Base-by-base conservation (phyloP, 92 coral and sea anemone species). In the Paramuricea clavata region DNA sequence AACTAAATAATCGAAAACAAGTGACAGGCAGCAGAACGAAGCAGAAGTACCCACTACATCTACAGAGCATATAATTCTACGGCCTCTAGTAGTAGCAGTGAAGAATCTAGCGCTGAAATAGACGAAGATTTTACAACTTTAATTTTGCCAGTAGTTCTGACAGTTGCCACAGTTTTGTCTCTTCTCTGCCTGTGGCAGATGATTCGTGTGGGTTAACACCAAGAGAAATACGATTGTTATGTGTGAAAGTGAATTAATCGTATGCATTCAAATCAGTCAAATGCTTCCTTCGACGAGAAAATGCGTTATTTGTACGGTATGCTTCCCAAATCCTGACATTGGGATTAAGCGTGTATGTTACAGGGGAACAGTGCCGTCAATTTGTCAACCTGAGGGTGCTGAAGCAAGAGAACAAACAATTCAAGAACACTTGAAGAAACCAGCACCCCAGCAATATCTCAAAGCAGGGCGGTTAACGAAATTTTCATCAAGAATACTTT, bases 331-430 rank as follows among this genome's bases (percentile, higher is more conserved):
- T 73, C 78, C 57, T 73, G 57, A 50, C 33, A 36, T 39, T 39
- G 78, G 33, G 26, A 73, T n/a, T n/a, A n/a, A 41, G 31, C 78
- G 57, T 27, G 15, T 25, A 26, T 73, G 54, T 43, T 73, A 73
- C 78, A 73, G 78, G 57, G 57, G 78, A 73, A 73, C 52, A 42
- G 78, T 73, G 52, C 78, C 78, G 35, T 52, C 78, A 73, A 73
- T 73, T 43, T 73, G 78, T 73, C 78, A 2, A 73, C 78, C 52
- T 73, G 78, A 41, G 1, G 56, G 78, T 27, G 35, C 78, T 33
- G 78, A 73, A 73, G 57, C 56, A 39, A 73, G 78, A 43, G 78
- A 22, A 73, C 3, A 73, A 70, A 73, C 56, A 42, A 73, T 73
- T 73, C 56, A 73, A 43, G 56, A 73, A 21, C 78, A 73, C 78